Percentiles rank a stretch among this genome's conserved stretches.
Evolutionary conservation across 2,888 invertebrate species (phyloP).

Genomic region (Agelastica alni): DNA sequence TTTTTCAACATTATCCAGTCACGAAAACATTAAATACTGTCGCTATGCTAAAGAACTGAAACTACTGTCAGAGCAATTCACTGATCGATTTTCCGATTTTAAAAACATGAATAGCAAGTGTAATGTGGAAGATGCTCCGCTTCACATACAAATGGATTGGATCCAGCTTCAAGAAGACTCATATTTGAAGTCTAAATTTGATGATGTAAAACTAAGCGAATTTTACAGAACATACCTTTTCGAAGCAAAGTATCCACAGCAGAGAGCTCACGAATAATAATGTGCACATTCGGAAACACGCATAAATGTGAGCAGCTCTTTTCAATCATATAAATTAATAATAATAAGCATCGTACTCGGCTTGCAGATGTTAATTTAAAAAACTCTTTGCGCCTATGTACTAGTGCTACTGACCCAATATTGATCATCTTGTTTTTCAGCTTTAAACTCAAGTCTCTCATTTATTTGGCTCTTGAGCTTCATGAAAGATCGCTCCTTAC

Average conservation of each 20-base stretch:
- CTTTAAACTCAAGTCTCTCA: neutral
- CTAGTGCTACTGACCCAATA: too few species aligned
- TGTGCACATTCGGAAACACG: too few species aligned
- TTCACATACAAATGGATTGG: neutral
- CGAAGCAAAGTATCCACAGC: too few species aligned
- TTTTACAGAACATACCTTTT: too few species aligned
- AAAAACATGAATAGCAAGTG: neutral
- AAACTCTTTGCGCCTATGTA: neutral
- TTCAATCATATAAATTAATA: neutral
- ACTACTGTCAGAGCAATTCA: too few species aligned
- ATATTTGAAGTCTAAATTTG: neutral
- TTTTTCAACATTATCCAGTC: neutral
- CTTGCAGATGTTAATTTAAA: neutral
- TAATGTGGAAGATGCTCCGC: neutral
- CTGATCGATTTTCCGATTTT: neutral
- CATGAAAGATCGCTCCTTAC: too few species aligned
- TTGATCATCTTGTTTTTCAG: neutral
- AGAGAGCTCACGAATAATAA: neutral
- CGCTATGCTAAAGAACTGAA: neutral
- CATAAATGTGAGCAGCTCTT: too few species aligned
- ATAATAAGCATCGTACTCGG: neutral
- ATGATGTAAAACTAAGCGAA: too few species aligned
- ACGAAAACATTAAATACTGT: neutral
- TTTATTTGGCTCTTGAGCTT: too few species aligned
- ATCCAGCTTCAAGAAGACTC: neutral